These are phyloP conservation scores for Dusona sp. DNA, from an alignment of 2,888 invertebrate species.

Conservation along the genomic window DNA sequence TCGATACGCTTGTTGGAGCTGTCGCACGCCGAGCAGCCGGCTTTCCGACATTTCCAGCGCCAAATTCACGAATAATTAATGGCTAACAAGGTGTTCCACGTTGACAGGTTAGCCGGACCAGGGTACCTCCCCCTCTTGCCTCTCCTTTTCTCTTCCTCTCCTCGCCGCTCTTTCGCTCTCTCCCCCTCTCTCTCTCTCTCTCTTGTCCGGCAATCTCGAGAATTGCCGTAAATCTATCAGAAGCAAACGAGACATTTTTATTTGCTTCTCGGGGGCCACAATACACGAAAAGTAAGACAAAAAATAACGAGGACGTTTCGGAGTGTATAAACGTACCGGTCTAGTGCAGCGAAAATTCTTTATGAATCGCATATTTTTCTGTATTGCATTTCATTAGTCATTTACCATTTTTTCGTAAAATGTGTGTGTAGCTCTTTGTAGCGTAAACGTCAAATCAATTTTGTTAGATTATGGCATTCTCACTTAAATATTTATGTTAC, in stretches of 20 bases:
- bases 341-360: background rate
- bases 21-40: conserved; percentile 66
- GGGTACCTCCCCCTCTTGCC: conserved; percentile 6
- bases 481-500: background rate
- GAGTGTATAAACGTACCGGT: background rate
- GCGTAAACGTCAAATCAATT: background rate
- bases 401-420: background rate
- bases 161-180: too few relatives aligned
- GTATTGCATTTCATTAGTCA: background rate
- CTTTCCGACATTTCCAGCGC: conserved; percentile 69
- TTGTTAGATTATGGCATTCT: background rate
- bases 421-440: background rate
- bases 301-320: conserved; percentile 25
- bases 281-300: background rate
- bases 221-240: conserved; percentile 70
- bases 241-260: conserved; percentile 66
- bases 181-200: background rate
- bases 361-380: background rate
- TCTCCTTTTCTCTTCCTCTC: conserved; percentile 23
- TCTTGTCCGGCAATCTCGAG: conserved; percentile 64
- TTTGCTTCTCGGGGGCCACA: conserved; percentile 51
- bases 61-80: conserved; percentile 70
- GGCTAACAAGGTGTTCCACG: conserved; percentile 69
- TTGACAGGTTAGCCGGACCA: conserved; percentile 64
- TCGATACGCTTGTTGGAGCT: conserved; percentile 69